A percentile compares a stretch with the other conserved stretches of the same genome.
Evolutionary conservation across 2,113 vertebrate genomes (phyloP).

Genomic region (Zosterops pallidus): DNA sequence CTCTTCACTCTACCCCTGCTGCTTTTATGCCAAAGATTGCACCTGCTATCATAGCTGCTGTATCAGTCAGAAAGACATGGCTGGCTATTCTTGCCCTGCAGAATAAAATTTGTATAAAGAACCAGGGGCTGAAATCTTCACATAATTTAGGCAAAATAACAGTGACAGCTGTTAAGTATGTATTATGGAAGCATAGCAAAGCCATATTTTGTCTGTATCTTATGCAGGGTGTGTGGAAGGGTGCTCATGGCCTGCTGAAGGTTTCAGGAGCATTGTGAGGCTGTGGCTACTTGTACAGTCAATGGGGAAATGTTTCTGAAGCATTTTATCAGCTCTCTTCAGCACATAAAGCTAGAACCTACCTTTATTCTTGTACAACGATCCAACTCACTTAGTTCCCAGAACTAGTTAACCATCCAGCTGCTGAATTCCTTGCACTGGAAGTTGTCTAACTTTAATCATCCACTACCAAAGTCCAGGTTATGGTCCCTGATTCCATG

Average conservation of each 20-base stretch:
- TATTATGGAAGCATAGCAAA: background rate
- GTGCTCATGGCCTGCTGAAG: background rate
- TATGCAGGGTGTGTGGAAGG: background rate
- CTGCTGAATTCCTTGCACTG: background rate
- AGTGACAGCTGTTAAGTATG: background rate
- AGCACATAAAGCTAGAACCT: background rate
- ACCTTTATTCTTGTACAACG: background rate
- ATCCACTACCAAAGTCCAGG: background rate
- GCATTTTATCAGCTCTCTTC: background rate
- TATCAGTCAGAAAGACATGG: background rate
- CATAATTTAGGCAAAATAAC: background rate
- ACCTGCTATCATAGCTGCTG: background rate
- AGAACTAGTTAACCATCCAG: background rate
- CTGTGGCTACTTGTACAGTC: background rate
- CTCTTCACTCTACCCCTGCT: background rate
- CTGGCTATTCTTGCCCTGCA: background rate
- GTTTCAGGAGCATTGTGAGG: background rate
- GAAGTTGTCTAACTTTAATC: background rate
- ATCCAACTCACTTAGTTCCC: background rate
- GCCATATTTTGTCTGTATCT: background rate
- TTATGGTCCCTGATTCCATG: background rate
- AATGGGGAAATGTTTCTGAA: background rate
- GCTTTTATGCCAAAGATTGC: constrained; percentile 15
- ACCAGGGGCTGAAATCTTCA: background rate
- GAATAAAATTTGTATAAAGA: background rate